Base-by-base conservation (phyloP, 2,888 invertebrate species). In the Ochropleura leucogaster region DNA sequence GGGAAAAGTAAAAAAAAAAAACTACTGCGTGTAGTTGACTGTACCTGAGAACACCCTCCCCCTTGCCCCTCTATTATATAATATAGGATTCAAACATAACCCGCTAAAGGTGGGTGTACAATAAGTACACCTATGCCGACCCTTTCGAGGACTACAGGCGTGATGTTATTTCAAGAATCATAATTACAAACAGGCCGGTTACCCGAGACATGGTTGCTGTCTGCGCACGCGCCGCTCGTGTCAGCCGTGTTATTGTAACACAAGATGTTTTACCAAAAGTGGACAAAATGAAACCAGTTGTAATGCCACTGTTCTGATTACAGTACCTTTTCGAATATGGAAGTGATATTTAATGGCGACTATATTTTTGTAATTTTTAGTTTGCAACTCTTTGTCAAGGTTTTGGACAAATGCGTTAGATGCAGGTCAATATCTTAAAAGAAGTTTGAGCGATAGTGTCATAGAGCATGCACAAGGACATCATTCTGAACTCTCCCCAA, bases 211-310 rank as follows among this genome's bases (percentile, higher is more conserved):
- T 76, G 72, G 84, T 82, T 83, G 82, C 82, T 83, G 84, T 77
- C 67, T 66, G 82, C 85, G 89, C 90, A 89, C 90, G 90, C 89
- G 91, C 85, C 81, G 51, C 72, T 66, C 77, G 67, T 81, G 73
- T 74, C 80, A 72, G 46, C 71, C 77, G 62, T 89, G 86, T 88
- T 90, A 88, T 90, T 89, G 88, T 89, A 89, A 89, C 84, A 85
- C 72, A 68, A 84, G 81, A 75, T 82, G 84, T 88, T 85, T 86
- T 84, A 83, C 87, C 87, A 81, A 83, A 87, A 87, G 75, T 69
- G 85, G 79, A 53, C 64, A 74, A 85, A 86, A 85, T 79, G 57
- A 85, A 76, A 87, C 88, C 83, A 73, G 80, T 88, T 80, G 74
- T 80, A 75, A 77, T 79, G 64, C 68, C 74, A 68, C 68, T 80